These are phyloP conservation scores for Venusia cambrica DNA, from an alignment of 2,888 invertebrate genomes.

Conservation along the genomic window DNA sequence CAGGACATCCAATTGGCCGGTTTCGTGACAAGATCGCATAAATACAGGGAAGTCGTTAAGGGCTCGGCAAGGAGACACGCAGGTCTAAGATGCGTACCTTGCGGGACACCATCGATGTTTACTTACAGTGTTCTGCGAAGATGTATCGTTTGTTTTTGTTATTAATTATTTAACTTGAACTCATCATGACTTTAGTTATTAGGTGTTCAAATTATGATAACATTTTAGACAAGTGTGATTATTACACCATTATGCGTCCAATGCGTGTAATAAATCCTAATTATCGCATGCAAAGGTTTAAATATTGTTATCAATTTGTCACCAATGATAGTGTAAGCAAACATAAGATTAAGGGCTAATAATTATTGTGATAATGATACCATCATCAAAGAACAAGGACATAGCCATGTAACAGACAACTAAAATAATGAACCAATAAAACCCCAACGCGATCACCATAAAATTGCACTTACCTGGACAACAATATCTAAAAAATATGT, in stretches of 20 bases:
- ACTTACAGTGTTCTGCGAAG: slow-evolving; percentile 17
- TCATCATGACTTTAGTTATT: no score
- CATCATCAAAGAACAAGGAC: not conserved
- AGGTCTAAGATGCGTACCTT: slow-evolving; percentile 53
- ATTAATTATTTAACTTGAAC: slow-evolving; percentile 9
- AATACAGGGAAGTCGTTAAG: slow-evolving; percentile 63
- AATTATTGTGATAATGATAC: not conserved
- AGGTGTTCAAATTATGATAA: no score
- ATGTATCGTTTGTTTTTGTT: slow-evolving; percentile 10
- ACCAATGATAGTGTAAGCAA: no score
- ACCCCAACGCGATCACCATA: slow-evolving; percentile 34
- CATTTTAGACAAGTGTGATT: no score
- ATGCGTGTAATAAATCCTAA: no score
- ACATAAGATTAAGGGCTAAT: no score
- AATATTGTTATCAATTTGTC: no score
- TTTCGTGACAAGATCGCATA: slow-evolving; percentile 74
- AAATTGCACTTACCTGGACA: slow-evolving; percentile 21
- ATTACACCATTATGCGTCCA: no score
- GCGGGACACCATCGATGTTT: slow-evolving; percentile 40
- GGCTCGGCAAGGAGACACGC: slow-evolving; percentile 55
- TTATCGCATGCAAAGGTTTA: no score
- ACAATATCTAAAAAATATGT: no score
- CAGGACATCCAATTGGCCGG: slow-evolving; percentile 69
- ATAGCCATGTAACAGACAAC: slow-evolving; percentile 8
- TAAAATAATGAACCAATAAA: slow-evolving; percentile 33